These are phyloP conservation scores for Drosophila limbata DNA, from an alignment of 2,888 invertebrate species.

Conservation along the genomic window DNA sequence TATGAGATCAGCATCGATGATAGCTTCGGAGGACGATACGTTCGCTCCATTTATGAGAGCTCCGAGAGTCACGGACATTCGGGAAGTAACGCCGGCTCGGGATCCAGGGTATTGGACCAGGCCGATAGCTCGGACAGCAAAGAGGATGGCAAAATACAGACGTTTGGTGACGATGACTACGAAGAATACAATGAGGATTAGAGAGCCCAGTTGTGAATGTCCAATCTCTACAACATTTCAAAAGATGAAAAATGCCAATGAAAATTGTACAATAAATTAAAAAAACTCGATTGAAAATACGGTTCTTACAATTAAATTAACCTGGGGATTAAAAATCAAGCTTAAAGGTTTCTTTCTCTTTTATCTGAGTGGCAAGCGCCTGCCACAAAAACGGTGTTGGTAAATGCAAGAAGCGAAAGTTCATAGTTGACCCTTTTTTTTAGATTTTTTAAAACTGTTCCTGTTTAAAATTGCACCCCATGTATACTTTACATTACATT, in stretches of 20 bases:
- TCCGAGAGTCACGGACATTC: constrained; percentile 65
- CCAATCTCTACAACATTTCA: background rate
- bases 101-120: background rate
- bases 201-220: background rate
- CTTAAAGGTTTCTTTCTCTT: background rate
- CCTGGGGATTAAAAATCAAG: background rate
- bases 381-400: background rate
- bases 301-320: no score
- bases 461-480: no score
- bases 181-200: constrained; percentile 48
- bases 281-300: constrained; percentile 1
- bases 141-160: accelerated
- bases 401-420: background rate
- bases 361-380: background rate
- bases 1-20: constrained; percentile 77
- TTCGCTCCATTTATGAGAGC: constrained; percentile 74
- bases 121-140: constrained; percentile 5
- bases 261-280: constrained; percentile 28
- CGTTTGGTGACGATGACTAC: constrained; percentile 45
- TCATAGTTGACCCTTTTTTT: background rate
- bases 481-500: no score
- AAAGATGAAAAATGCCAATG: no score
- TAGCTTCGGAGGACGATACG: constrained; percentile 69
- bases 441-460: background rate
- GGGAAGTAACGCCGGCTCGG: constrained; percentile 46